Percentiles rank a stretch among this genome's conserved stretches.
Conservation (phyloP, 2,113 vertebrate genomes). For the Acrocephalus kingi region DNA sequence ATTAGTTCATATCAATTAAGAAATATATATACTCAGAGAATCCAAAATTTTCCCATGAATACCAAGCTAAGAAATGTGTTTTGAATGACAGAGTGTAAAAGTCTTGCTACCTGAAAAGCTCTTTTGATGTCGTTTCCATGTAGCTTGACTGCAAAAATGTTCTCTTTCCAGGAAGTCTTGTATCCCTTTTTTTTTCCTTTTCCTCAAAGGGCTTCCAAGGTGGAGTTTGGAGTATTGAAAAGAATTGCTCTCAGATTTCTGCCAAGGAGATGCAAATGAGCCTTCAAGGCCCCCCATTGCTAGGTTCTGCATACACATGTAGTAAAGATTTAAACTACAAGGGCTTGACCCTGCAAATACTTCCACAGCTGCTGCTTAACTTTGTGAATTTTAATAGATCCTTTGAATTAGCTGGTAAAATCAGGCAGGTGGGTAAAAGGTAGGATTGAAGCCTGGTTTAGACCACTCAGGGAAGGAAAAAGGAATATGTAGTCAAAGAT, state of each 20-base stretch:
- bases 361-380: slow-evolving; percentile 47
- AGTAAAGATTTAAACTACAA: slow-evolving; percentile 51
- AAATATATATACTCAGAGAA: neutral
- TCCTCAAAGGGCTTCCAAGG: neutral
- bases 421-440: neutral
- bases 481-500: neutral
- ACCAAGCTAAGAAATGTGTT: neutral
- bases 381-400: slow-evolving; percentile 47
- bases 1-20: neutral
- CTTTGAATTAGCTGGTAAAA: slow-evolving; percentile 13
- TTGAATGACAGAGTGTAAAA: neutral
- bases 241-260: slow-evolving; percentile 2
- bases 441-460: neutral
- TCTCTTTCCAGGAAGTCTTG: neutral
- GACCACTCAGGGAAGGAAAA: neutral
- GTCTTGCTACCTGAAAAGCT: neutral
- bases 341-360: slow-evolving; percentile 58
- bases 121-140: neutral
- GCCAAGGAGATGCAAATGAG: slow-evolving; percentile 41
- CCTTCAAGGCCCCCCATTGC: slow-evolving; percentile 24
- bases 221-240: neutral
- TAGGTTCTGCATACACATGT: slow-evolving; percentile 50
- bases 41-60: neutral
- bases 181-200: neutral
- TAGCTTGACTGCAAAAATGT: neutral